Evolutionary conservation across 1,140 invertebrate genomes (phyloP).

Genomic region (Drosophila triauraria): DNA sequence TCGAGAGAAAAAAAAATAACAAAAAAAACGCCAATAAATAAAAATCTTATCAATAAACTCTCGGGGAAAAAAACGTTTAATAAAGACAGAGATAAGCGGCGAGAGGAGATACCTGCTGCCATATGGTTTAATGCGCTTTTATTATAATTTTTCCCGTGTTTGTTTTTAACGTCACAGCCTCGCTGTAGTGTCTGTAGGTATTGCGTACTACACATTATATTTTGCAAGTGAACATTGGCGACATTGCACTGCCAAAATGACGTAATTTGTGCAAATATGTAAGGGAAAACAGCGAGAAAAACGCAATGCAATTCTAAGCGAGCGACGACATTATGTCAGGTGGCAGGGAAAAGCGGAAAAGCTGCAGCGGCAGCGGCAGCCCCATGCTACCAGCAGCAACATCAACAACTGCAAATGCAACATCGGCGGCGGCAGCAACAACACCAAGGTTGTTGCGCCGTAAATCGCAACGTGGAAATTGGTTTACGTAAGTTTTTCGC

Average conservation of each 20-base stretch:
- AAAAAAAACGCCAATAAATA: slow-evolving; percentile 1
- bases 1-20: background rate
- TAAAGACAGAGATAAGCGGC: slow-evolving; percentile 1
- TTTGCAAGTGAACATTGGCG: slow-evolving; percentile 64
- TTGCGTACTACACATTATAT: slow-evolving; percentile 62
- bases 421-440: slow-evolving; percentile 33
- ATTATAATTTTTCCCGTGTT: slow-evolving; percentile 17
- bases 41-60: slow-evolving; percentile 41
- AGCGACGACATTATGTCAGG: slow-evolving; percentile 57
- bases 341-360: slow-evolving; percentile 50
- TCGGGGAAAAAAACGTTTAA: slow-evolving; percentile 8
- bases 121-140: background rate
- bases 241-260: slow-evolving; percentile 72
- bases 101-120: background rate
- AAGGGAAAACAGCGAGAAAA: slow-evolving; percentile 15
- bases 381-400: slow-evolving; percentile 29
- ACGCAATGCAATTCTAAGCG: slow-evolving; percentile 67
- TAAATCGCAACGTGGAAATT: slow-evolving; percentile 84
- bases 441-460: slow-evolving; percentile 59
- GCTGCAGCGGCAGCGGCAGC: slow-evolving; percentile 47
- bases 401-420: slow-evolving; percentile 23
- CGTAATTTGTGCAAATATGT: slow-evolving; percentile 72
- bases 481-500: slow-evolving; percentile 83
- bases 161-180: slow-evolving; percentile 33
- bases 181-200: slow-evolving; percentile 22